Base-by-base conservation (phyloP, 1,140 invertebrate genomes). In the Arion vulgaris region DNA sequence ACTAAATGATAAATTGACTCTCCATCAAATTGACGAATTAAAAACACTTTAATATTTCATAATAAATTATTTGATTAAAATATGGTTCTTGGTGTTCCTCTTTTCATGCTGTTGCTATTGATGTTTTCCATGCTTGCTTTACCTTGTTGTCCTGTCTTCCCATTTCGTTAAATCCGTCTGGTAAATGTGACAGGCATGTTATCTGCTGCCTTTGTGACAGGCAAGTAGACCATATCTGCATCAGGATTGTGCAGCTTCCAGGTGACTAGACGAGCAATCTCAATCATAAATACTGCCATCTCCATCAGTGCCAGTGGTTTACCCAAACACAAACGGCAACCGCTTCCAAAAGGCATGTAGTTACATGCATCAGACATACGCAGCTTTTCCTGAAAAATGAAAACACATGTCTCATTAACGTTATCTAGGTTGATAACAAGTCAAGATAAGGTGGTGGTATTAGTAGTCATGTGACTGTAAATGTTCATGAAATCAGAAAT, bases 301-400 rank as follows among this genome's bases (percentile, higher is more conserved):
- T 86, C 76, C 32, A 88, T 36, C 19, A 80, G 76, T 0, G 88
- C 88, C 71, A 85, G 87, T 13, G 82, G 73, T 39, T 85, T 75
- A 7, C 89, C 89, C n/a, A 88, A 68, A 72, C 89, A 90, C 4
- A 41, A 32, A 1, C 89, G 80, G 1, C 75, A 81, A 2, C 87
- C 87, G 5, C 36, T 71, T 34, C 89, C 88, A 79, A 88, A 90
- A 9, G 89, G 89, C 28, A 90, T 79, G 80, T 87, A 89, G 53
- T 86, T 51, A 74, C 82, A 89, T 0, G 80, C 38, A 39, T 51
- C 73, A 51, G 15, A 5, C 1, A 19, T 75, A 2, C 73, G 19
- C 2, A 72, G 71, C 5, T 4, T 41, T 72, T 26, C 41, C 71
- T 72, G 36, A 1, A 72, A 72, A 19, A 13, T 39, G 17, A 72